Evolutionary conservation across 2,113 vertebrate genomes (phyloP).

Genomic region (Vanacampus margaritifer): DNA sequence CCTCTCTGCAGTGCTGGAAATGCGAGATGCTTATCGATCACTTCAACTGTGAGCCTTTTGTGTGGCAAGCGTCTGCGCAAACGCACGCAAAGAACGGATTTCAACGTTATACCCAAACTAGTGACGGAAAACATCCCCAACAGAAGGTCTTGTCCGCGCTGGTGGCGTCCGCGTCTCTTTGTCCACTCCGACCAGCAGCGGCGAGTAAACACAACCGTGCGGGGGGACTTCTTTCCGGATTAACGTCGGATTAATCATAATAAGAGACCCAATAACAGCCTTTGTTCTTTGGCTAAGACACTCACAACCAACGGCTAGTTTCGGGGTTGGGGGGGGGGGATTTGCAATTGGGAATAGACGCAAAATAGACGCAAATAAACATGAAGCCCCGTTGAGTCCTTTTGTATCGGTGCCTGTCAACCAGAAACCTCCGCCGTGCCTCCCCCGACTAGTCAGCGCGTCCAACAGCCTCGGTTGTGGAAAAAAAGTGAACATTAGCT

Average conservation of each 20-base stretch:
- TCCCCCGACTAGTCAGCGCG: conserved; percentile 30
- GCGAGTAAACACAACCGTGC: conserved; percentile 72
- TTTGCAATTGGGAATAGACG: conserved; percentile 13
- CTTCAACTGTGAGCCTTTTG: conserved; percentile 70
- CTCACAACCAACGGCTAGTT: conserved; percentile 24
- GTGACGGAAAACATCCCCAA: conserved; percentile 1
- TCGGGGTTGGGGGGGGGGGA: conserved; percentile 2
- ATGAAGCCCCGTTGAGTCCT: conserved; percentile 45
- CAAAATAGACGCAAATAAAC: no score
- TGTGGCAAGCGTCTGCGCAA: conserved; percentile 44
- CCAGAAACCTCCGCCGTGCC: conserved; percentile 24
- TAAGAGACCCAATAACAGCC: conserved; percentile 64
- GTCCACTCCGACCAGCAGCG: conserved; percentile 65
- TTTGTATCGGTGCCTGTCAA: conserved; percentile 63
- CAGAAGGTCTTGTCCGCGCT: conserved; percentile 28
- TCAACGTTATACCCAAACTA: not conserved
- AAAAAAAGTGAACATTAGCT: conserved; percentile 20
- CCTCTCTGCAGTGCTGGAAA: conserved; percentile 62
- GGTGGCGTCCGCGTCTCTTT: conserved; percentile 64
- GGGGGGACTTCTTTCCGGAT: conserved; percentile 53
- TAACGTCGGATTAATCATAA: conserved; percentile 69
- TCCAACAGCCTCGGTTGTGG: conserved; percentile 22
- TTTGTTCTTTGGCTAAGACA: conserved; percentile 51
- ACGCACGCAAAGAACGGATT: conserved; percentile 21
- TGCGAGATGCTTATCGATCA: conserved; percentile 71